phyloP scores from a whole-genome alignment of 2,113 vertebrate genomes.

The Chionomys nivalis region DNA sequence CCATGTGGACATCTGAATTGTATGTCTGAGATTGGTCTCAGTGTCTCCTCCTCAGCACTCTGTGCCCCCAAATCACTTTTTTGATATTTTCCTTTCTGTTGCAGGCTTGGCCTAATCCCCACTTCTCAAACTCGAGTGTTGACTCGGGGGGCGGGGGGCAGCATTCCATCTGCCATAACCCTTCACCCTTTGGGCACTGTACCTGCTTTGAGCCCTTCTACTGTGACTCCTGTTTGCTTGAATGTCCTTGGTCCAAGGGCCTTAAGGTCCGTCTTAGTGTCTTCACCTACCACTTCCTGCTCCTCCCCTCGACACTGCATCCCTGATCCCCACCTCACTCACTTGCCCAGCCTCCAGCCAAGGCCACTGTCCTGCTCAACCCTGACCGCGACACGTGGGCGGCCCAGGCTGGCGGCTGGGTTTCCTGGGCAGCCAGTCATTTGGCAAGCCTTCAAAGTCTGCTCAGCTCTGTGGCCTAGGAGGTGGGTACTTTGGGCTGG shows the following conservation, averaged over 20 bases:
- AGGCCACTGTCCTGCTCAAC: neutral
- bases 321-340: neutral
- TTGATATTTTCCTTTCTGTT: neutral
- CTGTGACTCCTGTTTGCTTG: neutral
- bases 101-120: neutral
- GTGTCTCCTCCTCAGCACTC: neutral
- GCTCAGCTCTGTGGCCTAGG: neutral
- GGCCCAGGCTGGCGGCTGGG: neutral
- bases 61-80: neutral
- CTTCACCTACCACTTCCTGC: neutral
- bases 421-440: conserved; percentile 37
- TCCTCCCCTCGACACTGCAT: neutral
- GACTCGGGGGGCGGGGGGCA: rapidly evolving
- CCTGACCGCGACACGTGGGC: neutral
- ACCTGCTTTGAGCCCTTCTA: neutral
- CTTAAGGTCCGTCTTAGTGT: rapidly evolving
- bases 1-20: neutral
- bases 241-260: neutral
- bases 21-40: neutral
- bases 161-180: neutral
- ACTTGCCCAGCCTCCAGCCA: neutral
- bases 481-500: no score
- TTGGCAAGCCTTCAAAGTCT: neutral
- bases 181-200: rapidly evolving
- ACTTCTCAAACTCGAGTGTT: rapidly evolving